Evolutionary conservation across 1,140 invertebrate species (phyloP).

Genomic region (Drosophila truncata): DNA sequence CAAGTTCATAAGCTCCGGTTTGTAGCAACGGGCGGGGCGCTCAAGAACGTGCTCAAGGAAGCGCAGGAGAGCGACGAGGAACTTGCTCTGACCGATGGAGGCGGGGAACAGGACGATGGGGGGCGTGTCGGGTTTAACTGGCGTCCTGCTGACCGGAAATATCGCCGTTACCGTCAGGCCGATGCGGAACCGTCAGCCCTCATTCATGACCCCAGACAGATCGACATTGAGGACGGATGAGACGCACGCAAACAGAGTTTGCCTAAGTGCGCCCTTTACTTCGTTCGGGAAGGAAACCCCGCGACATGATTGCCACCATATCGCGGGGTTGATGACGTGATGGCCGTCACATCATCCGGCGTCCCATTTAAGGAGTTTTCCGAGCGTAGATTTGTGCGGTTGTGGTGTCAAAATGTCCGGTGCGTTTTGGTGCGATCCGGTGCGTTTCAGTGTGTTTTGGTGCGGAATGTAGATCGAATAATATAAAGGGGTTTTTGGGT

Average conservation of each 20-base stretch:
- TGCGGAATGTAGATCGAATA: not conserved
- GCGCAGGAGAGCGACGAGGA: not conserved
- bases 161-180: not conserved
- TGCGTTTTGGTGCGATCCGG: not conserved
- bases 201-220: not conserved
- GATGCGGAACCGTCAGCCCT: not conserved
- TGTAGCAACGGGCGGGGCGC: not conserved
- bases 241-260: not conserved
- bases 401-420: not conserved
- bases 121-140: not conserved
- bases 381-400: not conserved
- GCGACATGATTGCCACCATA: not conserved
- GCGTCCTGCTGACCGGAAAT: not conserved
- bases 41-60: not conserved
- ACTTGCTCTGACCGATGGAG: conserved; percentile 3
- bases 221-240: not conserved
- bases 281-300: not conserved
- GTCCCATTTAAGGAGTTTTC: conserved; percentile 1
- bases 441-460: not conserved
- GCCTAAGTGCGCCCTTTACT: too few species aligned
- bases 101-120: not conserved
- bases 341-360: not conserved
- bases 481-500: conserved; percentile 2
- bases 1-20: not conserved
- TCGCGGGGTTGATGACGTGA: not conserved